These are phyloP conservation scores for Montipora efflorescens DNA, from an alignment of 64 coral and sea anemone genomes.

Conservation along the genomic window DNA sequence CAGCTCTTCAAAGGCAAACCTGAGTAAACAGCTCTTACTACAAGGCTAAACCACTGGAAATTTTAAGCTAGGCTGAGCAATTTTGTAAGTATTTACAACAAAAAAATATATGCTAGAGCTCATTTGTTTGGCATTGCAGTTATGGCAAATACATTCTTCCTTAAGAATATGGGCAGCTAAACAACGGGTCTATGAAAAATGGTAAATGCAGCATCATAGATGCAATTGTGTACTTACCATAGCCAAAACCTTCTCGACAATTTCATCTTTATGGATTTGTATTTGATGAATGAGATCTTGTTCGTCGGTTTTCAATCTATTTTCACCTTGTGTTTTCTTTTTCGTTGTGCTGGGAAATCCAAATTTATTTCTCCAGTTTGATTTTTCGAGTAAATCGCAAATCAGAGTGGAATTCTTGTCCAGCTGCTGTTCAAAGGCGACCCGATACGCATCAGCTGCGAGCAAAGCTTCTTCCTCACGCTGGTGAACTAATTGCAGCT, in stretches of 20 bases:
- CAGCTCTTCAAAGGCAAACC: too few relatives aligned
- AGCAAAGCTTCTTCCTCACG: conserved; percentile 82
- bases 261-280: conserved; percentile 73
- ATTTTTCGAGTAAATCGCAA: conserved; percentile 81
- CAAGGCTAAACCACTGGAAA: too few relatives aligned
- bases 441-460: conserved; percentile 80
- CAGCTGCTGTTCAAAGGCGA: conserved; percentile 87
- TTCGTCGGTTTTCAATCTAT: conserved; percentile 38
- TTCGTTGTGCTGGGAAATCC: conserved; percentile 23
- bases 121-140: too few relatives aligned
- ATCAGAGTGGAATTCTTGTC: conserved; percentile 79
- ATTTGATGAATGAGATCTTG: conserved; percentile 76
- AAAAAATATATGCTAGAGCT: too few relatives aligned
- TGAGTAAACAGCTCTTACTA: too few relatives aligned
- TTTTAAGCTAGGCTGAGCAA: too few relatives aligned
- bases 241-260: conserved; percentile 79
- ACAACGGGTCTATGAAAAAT: neutral
- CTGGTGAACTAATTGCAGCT: conserved; percentile 63
- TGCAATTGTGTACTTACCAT: conserved; percentile 68
- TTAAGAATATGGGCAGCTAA: neutral
- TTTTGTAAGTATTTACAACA: too few relatives aligned
- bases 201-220: neutral
- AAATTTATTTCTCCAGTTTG: conserved; percentile 65
- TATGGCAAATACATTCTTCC: too few relatives aligned
- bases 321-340: conserved; percentile 23